A percentile compares a stretch with the other conserved stretches of the same genome.
Conservation (phyloP, 2,113 vertebrate genomes). For the Microtus oregoni region DNA sequence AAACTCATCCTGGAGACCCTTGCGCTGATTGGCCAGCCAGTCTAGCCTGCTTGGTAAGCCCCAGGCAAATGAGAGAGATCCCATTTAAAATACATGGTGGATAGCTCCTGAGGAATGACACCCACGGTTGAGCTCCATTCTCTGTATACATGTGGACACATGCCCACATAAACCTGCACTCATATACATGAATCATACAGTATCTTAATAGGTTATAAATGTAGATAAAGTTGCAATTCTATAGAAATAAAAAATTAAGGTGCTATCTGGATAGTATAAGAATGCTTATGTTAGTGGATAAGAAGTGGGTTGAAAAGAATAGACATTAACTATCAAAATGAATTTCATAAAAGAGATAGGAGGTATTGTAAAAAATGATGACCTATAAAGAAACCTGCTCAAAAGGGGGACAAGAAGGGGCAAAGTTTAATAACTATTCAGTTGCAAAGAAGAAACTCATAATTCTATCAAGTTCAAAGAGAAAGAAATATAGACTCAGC, state of each 20-base stretch:
- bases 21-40: neutral
- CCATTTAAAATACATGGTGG: neutral
- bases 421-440: neutral
- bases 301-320: neutral
- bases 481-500: neutral
- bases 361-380: neutral
- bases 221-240: neutral
- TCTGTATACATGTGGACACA: neutral
- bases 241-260: constrained; percentile 33
- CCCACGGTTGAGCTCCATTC: too few relatives aligned
- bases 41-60: neutral
- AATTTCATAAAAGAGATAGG: constrained; percentile 14
- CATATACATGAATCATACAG: neutral
- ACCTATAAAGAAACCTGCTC: neutral
- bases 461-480: neutral
- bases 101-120: neutral
- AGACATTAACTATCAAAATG: constrained; percentile 24
- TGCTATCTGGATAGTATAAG: neutral
- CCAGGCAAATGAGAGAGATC: neutral
- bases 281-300: neutral
- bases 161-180: neutral
- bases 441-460: constrained; percentile 28
- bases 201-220: neutral
- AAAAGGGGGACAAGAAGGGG: neutral
- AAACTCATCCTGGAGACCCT: neutral